Conservation (phyloP, 1,140 invertebrate species). For the Megathymus violae region DNA sequence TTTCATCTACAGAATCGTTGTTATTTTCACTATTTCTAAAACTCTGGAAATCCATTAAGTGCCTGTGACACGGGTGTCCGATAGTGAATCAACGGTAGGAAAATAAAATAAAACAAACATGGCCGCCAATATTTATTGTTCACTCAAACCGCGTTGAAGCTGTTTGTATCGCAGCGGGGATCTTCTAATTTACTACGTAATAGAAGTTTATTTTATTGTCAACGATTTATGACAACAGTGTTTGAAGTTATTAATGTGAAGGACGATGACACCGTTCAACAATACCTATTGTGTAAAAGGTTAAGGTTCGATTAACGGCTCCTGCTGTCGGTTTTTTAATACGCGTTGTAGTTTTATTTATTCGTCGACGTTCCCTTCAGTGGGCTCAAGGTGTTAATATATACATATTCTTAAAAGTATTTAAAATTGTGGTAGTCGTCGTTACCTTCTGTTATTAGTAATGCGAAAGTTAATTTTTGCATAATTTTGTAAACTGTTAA, state of each 20-base stretch:
- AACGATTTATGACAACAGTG: conserved; percentile 10
- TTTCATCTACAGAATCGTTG: no score
- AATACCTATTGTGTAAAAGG: background rate
- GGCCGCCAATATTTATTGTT: conserved; percentile 42
- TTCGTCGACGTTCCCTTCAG: no score
- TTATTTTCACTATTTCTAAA: conserved; percentile 20
- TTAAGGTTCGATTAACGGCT: background rate
- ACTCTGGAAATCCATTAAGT: conserved; percentile 21
- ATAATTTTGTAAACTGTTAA: no score
- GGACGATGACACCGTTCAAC: background rate
- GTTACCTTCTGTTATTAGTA: no score
- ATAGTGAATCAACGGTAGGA: conserved; percentile 39
- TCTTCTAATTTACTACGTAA: conserved; percentile 26
- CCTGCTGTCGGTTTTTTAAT: background rate
- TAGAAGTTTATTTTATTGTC: conserved; percentile 10
- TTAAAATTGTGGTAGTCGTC: no score
- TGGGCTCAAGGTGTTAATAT: no score
- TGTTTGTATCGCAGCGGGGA: conserved; percentile 39
- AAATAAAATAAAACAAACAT: conserved; percentile 42
- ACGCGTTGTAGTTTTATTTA: background rate
- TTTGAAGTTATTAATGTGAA: conserved; percentile 3
- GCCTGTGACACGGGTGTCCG: conserved; percentile 27
- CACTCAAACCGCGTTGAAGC: conserved; percentile 32
- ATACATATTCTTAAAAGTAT: no score
- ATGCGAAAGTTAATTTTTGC: no score